Percentiles rank a stretch among this genome's conserved stretches.
Evolutionary conservation across 1,140 invertebrate genomes (phyloP).

Genomic region (Caerostris darwini): DNA sequence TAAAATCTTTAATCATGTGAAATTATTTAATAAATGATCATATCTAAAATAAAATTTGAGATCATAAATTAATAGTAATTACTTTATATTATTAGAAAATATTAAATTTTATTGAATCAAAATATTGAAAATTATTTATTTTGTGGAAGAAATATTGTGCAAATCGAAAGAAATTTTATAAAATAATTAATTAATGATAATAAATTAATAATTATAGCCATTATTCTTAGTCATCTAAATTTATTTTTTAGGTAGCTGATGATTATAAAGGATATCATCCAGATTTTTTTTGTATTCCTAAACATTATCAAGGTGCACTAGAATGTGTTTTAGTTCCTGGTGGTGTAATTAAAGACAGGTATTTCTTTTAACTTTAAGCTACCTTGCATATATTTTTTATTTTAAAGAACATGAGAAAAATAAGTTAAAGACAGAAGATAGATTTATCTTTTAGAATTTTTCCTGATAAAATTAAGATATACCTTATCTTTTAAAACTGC

Average conservation of each 20-base stretch:
- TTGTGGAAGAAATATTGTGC: no score
- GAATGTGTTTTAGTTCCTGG: constrained; percentile 84
- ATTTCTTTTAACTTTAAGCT: not conserved
- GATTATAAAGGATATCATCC: constrained; percentile 83
- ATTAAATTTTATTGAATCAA: no score
- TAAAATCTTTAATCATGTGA: no score
- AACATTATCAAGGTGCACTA: constrained; percentile 85
- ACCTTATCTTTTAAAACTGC: not conserved
- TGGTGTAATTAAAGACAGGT: constrained; percentile 84
- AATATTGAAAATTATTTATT: no score
- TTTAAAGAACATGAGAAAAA: not conserved
- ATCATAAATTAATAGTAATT: no score
- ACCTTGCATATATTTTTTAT: constrained; percentile 13
- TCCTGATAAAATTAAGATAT: not conserved
- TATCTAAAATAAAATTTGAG: no score
- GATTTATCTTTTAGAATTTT: not conserved
- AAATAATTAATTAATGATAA: no score
- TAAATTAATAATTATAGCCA: no score
- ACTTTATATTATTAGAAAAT: no score
- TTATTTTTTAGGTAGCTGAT: constrained; percentile 82
- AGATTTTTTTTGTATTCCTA: constrained; percentile 84
- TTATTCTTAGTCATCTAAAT: not conserved
- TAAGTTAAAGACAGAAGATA: not conserved
- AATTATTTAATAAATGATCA: no score
- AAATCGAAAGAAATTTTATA: no score